A percentile compares a stretch with the other conserved stretches of the same genome.
phyloP scores from a whole-genome alignment of 2,888 invertebrate genomes.

The Standfussiana lucernea region DNA sequence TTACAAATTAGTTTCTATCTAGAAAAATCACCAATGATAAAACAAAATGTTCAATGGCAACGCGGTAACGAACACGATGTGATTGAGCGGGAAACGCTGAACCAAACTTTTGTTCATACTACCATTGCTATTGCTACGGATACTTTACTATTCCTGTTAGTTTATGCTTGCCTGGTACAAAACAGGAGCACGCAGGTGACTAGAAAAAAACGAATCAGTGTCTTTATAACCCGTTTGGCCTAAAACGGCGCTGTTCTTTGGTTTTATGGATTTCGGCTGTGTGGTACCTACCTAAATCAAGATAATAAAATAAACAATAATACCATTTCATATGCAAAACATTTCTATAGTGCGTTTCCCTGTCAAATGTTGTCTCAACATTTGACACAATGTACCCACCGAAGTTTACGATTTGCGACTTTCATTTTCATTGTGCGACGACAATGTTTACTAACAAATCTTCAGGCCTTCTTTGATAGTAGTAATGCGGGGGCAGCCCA shows the following conservation, averaged over 20 bases:
- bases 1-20: neutral
- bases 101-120: slow-evolving; percentile 28
- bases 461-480: slow-evolving; percentile 29
- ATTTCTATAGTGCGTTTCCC: slow-evolving; percentile 15
- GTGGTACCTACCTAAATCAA: neutral
- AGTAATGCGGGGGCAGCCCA: slow-evolving; percentile 24
- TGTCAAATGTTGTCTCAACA: slow-evolving; percentile 21
- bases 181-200: slow-evolving; percentile 66
- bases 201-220: slow-evolving; percentile 52
- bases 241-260: neutral
- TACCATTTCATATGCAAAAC: slow-evolving; percentile 13
- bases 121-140: slow-evolving; percentile 18
- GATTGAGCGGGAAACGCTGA: slow-evolving; percentile 34
- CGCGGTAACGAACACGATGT: neutral
- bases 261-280: neutral
- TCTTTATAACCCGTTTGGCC: neutral
- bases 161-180: slow-evolving; percentile 64
- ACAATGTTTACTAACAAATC: slow-evolving; percentile 52
- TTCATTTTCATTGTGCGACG: slow-evolving; percentile 48
- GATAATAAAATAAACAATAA: slow-evolving; percentile 20
- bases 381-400: slow-evolving; percentile 34
- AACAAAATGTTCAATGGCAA: neutral
- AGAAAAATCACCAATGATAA: neutral
- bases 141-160: slow-evolving; percentile 49
- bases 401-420: slow-evolving; percentile 48